phyloP scores from a whole-genome alignment of 2,113 vertebrate species.

The Dolichotis patagonum region DNA sequence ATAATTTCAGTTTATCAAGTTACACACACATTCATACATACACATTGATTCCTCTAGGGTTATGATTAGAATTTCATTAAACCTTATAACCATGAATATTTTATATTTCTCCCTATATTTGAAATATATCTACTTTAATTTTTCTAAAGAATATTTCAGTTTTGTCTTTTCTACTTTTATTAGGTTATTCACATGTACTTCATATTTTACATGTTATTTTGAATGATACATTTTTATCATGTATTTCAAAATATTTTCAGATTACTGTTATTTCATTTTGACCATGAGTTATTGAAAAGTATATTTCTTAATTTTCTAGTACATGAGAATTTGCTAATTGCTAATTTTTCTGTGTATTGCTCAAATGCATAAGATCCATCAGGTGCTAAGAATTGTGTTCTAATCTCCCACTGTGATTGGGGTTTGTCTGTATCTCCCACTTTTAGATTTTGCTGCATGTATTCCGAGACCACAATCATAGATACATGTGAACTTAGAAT shows the following conservation, averaged over 20 bases:
- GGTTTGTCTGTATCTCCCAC: background rate
- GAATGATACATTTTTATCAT: background rate
- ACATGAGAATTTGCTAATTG: background rate
- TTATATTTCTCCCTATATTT: background rate
- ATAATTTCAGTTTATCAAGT: background rate
- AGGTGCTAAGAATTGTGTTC: background rate
- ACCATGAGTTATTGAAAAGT: background rate
- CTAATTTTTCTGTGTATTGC: background rate
- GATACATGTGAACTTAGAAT: background rate
- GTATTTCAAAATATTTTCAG: background rate
- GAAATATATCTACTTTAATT: slow-evolving; percentile 15
- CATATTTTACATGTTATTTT: background rate
- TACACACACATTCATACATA: background rate
- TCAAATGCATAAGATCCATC: background rate
- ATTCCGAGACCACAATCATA: background rate
- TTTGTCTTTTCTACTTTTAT: background rate
- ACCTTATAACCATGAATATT: background rate
- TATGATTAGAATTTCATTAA: background rate
- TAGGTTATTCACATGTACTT: background rate
- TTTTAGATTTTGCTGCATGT: background rate
- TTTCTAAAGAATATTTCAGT: background rate
- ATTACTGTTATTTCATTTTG: background rate
- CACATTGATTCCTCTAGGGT: background rate
- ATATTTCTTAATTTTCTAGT: background rate
- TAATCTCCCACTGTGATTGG: background rate